Percentiles rank a stretch among this genome's conserved stretches.
Evolutionary conservation across 2,113 vertebrate species (phyloP).

Genomic region (Macaca nemestrina): DNA sequence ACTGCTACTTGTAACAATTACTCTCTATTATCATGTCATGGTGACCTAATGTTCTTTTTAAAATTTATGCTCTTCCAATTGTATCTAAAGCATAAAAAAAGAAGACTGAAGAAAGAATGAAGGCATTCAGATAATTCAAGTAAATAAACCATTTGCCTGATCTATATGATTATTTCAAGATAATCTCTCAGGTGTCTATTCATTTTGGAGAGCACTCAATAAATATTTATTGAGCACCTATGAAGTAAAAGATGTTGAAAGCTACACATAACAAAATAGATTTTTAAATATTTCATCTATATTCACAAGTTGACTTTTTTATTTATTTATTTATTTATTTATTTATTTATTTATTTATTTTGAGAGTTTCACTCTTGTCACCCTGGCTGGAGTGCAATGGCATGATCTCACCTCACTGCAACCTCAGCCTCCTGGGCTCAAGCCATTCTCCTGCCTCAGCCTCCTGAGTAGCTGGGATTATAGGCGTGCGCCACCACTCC

Average conservation of each 20-base stretch:
- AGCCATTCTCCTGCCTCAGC: too few relatives aligned
- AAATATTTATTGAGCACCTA: background rate
- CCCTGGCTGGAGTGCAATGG: too few relatives aligned
- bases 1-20: background rate
- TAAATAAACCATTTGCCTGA: background rate
- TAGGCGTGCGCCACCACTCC: too few relatives aligned
- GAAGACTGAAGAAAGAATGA: background rate
- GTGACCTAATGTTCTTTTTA: background rate
- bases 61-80: background rate
- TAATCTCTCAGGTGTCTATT: background rate
- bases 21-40: background rate
- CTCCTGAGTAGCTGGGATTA: too few relatives aligned
- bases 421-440: too few relatives aligned
- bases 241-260: background rate
- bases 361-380: too few relatives aligned
- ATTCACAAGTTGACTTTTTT: background rate
- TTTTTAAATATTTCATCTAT: background rate
- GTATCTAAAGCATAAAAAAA: background rate
- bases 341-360: too few relatives aligned
- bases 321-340: too few relatives aligned
- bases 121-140: background rate
- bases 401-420: too few relatives aligned
- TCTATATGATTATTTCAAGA: background rate
- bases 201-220: background rate
- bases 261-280: background rate